Evolutionary conservation across 1,140 invertebrate species (phyloP), one percentile per base, ranked within the genome.

Genomic region (Arctopsyche grandis): DNA sequence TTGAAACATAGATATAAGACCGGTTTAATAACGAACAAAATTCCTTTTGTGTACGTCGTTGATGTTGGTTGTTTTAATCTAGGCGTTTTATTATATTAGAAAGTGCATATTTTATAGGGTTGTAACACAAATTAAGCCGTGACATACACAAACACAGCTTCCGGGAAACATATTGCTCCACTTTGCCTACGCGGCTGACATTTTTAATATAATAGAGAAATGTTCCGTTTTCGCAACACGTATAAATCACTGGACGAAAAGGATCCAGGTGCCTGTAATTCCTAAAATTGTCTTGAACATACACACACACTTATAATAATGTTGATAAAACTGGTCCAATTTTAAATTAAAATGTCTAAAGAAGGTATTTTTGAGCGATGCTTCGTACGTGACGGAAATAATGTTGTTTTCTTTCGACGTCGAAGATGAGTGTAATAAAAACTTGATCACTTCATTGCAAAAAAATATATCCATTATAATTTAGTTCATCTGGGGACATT

Each of bases 171-270:
- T 66, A 66, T 26, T 66, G 63, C 24, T 12, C 1, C 24, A 66
- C 63, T 66, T 66, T 66, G 48, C 48, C 10, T 52, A 14, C 16
- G 48, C 21, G 5, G 24, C 24, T 52, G 63, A 66, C 63, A 66
- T 22, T 66, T 66, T 66, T 66, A 66, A 66, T 66, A 66, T 66
- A 66, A 66, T 66, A 66, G 48, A 24, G 19, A 66, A 22, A 38
- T 26, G 22, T 22, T 66, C 63, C 22, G 19, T 66, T 66, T 66
- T 66, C 63, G 24, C 63, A 66, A 66, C 63, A 66, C 63, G 63
- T 22, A 66, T 66, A 66, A 66, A 66, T 66, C 63, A 66, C 24
- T 5, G 16, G 16, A 52, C 12, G 48, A 38, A 38, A 38, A 26
- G 63, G 63, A 66, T 29, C 63, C 63, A 66, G 63, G 63, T 66